Conservation (phyloP, 2,113 vertebrate genomes). For the Tachysurus vachellii region DNA sequence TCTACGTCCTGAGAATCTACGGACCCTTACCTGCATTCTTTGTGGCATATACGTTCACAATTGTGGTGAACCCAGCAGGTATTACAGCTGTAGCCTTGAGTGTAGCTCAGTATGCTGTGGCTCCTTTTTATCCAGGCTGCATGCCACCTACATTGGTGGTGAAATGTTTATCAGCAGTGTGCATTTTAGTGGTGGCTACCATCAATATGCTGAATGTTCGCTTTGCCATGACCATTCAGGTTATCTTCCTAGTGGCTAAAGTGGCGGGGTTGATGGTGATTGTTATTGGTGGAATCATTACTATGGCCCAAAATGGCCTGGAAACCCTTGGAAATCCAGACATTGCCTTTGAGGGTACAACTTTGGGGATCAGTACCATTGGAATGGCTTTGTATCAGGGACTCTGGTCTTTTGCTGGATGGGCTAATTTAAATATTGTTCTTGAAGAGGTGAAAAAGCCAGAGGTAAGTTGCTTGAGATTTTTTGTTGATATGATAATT, state of each 20-base stretch:
- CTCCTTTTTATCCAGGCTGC: too few relatives aligned
- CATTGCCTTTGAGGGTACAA: conserved; percentile 73
- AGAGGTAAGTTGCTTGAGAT: conserved; percentile 69
- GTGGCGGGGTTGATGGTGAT: conserved; percentile 74
- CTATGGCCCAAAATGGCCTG: conserved; percentile 61
- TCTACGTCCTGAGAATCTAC: conserved; percentile 80
- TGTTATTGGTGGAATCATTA: conserved; percentile 70
- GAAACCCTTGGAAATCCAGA: conserved; percentile 70
- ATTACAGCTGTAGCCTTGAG: too few relatives aligned
- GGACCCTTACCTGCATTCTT: conserved; percentile 80
- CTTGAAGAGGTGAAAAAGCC: conserved; percentile 82
- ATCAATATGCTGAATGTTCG: too few relatives aligned
- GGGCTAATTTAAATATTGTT: conserved; percentile 80
- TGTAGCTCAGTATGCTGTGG: too few relatives aligned
- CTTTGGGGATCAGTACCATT: conserved; percentile 59
- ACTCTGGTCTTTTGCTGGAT: conserved; percentile 81
- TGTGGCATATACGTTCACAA: conserved; percentile 69
- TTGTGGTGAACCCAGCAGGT: conserved; percentile 71
- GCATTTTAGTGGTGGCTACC: too few relatives aligned
- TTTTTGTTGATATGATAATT: background rate
- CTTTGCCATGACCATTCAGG: conserved; percentile 69
- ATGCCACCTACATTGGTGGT: too few relatives aligned
- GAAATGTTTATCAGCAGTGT: too few relatives aligned
- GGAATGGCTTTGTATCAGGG: conserved; percentile 82
- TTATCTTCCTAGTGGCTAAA: conserved; percentile 77